These are phyloP conservation scores for Tachystola acroxantha DNA, from an alignment of 2,888 invertebrate genomes.

Conservation along the genomic window DNA sequence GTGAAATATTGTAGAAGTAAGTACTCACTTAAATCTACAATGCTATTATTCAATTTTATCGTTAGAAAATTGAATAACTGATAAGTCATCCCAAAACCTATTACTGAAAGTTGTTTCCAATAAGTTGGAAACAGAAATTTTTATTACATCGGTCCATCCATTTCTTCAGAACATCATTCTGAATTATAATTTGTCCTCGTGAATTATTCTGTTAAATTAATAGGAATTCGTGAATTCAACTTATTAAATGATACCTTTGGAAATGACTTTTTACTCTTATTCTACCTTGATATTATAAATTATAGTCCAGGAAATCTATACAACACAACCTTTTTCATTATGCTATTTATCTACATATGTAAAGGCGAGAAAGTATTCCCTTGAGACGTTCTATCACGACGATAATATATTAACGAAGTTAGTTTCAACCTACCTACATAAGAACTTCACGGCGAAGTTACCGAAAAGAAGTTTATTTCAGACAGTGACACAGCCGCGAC, in stretches of 20 bases:
- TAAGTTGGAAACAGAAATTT: conserved; percentile 1
- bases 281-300: neutral
- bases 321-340: too few relatives aligned
- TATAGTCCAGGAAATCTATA: too few relatives aligned
- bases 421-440: conserved; percentile 16
- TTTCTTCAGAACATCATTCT: neutral
- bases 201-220: conserved; percentile 4
- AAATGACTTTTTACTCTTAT: neutral
- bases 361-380: neutral
- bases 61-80: too few relatives aligned
- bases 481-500: conserved; percentile 28
- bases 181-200: conserved; percentile 5
- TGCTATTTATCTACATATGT: neutral
- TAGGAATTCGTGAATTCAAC: neutral
- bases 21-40: too few relatives aligned
- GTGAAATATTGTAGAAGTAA: too few relatives aligned
- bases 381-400: neutral
- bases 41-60: too few relatives aligned
- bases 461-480: conserved; percentile 31
- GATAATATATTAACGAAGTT: conserved; percentile 15
- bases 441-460: conserved; percentile 41
- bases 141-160: conserved; percentile 2
- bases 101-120: conserved; percentile 1
- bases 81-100: too few relatives aligned
- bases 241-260: neutral